Evolutionary conservation across 2,113 vertebrate genomes (phyloP), one percentile per base, ranked within the genome.

Genomic region (Hepsetus odoe): DNA sequence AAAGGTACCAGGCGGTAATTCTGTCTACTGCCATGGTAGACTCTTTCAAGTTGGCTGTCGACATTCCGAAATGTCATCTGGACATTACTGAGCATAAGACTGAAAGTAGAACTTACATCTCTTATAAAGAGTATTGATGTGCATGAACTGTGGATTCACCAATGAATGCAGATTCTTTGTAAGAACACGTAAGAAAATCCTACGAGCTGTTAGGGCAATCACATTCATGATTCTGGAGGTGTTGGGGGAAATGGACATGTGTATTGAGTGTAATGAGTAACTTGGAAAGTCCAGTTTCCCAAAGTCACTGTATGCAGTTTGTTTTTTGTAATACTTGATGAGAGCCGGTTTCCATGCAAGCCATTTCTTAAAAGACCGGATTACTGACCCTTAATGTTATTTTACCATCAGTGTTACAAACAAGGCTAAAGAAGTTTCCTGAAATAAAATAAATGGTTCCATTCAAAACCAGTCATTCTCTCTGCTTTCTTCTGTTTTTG

Each of bases 201-300:
- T 4, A 61, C 1, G 18, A 62, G 18, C 18, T 33, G 14, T 5
- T 9, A 3, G 20, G 32, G 59, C 20, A 20, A 62, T 33, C 32
- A 62, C 13, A 35, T 20, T 62, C n/a, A 33, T 62, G 30, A 16
- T 44, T 44, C 16, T 44, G 42, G 12, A 44, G 16, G 42, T 16
- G 42, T 14, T 1, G 1, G 2, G 5, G 18, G 42, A 44, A 44
- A 49, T 20, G 46, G 46, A 18, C 46, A 49, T 18, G 6, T 49
- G 18, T 49, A 49, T 49, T 49, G 64, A 42, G 26, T 61, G 14
- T 26, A 16, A 33, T 53, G 28, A 53, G 46, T 20, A 20, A 49
- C n/a, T n/a, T n/a, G 12, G 46, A 18, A 49, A 49, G 46, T 20
- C 46, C 46, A 49, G 46, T 69, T 70, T 67, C 18, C 40, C 64